Evolutionary conservation across 2,797 vertebrate species (phyloP), one percentile per base, ranked within the genome.

Genomic region (Pelodytes ibericus): DNA sequence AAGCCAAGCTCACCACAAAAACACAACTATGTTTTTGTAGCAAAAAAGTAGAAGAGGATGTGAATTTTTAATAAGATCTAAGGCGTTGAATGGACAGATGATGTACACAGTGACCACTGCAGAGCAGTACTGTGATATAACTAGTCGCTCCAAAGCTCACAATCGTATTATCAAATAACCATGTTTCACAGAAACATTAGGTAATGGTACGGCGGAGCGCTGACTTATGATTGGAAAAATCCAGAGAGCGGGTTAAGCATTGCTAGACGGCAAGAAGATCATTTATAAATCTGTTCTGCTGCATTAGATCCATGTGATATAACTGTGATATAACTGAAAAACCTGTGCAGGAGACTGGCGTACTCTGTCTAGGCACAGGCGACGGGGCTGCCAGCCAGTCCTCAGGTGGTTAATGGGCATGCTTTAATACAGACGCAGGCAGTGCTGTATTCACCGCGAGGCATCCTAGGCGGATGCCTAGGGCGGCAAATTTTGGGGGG

Each of bases 201-300:
- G 22, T 53, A 62, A 70, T 26, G 3, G 24, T n/a, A 24, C 39
- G 39, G 66, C 33, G 11, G 57, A 56, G 65, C n/a, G 10, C 65
- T 22, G 58, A 62, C 29, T 41, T 26, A 63, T 33, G 65, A 69
- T 29, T 59, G 58, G 65, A 70, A 75, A 31, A 51, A 62, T 62
- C 65, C 44, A 51, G 61, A 75, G 29, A 20, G 44, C 44, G n/a
- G n/a, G 47, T 26, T 24, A 61, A 15, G n/a, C 68, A 75, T 53
- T 69, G 22, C 64, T 27, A 27, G 64, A 61, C 36, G 53, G 13
- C 20, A 20, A 4, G 10, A 53, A 51, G 30, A 51, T 31, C 31
- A 67, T 62, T 67, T 70, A 76, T 63, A 76, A 68, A 70, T 69
- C 15, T 69, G 44, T 76, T 62, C 65, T 70, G 57, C 74, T 49